Percentiles rank a stretch among this genome's conserved stretches.
Evolutionary conservation across 2,888 invertebrate genomes (phyloP).

Genomic region (Drosophila tanythrix): DNA sequence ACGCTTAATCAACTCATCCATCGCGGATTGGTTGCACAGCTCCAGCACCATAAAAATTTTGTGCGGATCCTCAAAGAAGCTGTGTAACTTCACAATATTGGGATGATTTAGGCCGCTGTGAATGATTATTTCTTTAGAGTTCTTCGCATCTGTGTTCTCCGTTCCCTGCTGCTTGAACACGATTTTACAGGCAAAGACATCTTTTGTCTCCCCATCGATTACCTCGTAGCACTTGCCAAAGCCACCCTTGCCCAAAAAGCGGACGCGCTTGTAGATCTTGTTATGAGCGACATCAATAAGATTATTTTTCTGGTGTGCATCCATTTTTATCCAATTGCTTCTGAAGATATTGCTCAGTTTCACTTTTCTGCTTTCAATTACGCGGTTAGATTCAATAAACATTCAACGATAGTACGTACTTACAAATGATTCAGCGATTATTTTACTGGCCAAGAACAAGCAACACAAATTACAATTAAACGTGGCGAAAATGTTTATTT

Average conservation of each 20-base stretch:
- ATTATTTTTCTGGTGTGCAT: slow-evolving; percentile 76
- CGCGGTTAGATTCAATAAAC: too few species aligned
- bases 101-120: slow-evolving; percentile 94
- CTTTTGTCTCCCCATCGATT: slow-evolving; percentile 91
- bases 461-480: too few species aligned
- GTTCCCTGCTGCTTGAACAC: slow-evolving; percentile 85
- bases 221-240: slow-evolving; percentile 99
- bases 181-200: slow-evolving; percentile 97
- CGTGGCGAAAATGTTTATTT: too few species aligned
- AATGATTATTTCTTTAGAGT: slow-evolving; percentile 89
- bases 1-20: slow-evolving; percentile 99
- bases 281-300: slow-evolving; percentile 91
- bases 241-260: slow-evolving; percentile 97
- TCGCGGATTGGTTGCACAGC: slow-evolving; percentile 96
- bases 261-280: slow-evolving; percentile 92
- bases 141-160: too few species aligned
- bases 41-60: slow-evolving; percentile 98
- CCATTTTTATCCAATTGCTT: too few species aligned
- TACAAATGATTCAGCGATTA: too few species aligned
- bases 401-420: too few species aligned
- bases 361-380: too few species aligned
- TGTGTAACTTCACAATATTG: slow-evolving; percentile 96
- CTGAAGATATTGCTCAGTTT: too few species aligned
- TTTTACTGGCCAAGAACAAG: too few species aligned
- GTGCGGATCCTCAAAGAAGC: slow-evolving; percentile 96